Conservation (phyloP, 2,888 invertebrate species). For the Lymantria dispar region DNA sequence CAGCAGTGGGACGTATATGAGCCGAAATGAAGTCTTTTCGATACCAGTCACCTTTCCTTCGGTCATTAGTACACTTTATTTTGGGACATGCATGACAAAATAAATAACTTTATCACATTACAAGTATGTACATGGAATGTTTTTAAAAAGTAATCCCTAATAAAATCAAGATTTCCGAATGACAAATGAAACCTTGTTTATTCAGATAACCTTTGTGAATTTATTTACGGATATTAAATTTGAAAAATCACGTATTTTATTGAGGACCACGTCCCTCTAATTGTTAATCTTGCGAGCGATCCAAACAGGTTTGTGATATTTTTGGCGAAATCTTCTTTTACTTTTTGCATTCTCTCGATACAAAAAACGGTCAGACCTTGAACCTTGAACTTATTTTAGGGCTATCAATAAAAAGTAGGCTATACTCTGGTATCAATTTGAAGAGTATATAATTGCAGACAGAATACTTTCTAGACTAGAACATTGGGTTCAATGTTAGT, state of each 20-base stretch:
- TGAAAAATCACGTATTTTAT: constrained; percentile 44
- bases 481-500: too few relatives aligned
- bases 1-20: too few relatives aligned
- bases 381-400: constrained; percentile 9
- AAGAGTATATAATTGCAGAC: too few relatives aligned
- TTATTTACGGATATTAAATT: constrained; percentile 33
- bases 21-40: too few relatives aligned
- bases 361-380: constrained; percentile 30
- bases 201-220: constrained; percentile 19
- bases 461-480: too few relatives aligned
- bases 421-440: too few relatives aligned
- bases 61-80: neutral
- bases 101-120: neutral
- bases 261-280: constrained; percentile 32
- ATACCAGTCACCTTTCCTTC: too few relatives aligned
- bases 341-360: constrained; percentile 15
- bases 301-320: constrained; percentile 25
- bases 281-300: constrained; percentile 36
- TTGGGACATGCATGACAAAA: neutral
- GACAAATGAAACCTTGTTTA: constrained; percentile 14
- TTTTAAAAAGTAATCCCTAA: constrained; percentile 10
- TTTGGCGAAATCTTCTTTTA: constrained; percentile 18
- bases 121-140: neutral
- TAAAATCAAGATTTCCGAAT: constrained; percentile 13
- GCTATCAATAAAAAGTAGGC: too few relatives aligned